Base-by-base conservation (phyloP, 2,888 invertebrate species). In the Drosophila monieri region DNA sequence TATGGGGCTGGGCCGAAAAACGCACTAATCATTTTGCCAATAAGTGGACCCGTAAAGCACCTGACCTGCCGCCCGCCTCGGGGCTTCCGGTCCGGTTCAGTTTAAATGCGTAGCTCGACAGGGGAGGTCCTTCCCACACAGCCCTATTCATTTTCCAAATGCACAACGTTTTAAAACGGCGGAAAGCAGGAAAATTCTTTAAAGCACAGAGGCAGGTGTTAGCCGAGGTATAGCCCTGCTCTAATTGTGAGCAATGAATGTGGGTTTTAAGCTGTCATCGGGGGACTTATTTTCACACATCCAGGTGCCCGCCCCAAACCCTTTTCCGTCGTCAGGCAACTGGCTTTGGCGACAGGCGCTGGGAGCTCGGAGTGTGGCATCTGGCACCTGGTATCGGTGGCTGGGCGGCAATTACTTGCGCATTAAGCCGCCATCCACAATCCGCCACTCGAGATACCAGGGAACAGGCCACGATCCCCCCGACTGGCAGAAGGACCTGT, bases 301-400 rank as follows among this genome's bases (percentile, higher is more conserved):
- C 18, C 39, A 25, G 15, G 15, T 15, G 15, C 15, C 15, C 32
- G 14, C 8, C 37, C 15, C 30, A 15, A 47, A 60, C 60, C 60
- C 60, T 60, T 60, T 47, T 15, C 27, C 37, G 21, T 23, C 60
- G 39, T 60, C 59, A 46, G 60, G 27, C 60, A 59, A 27, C 27
- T 27, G 27, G 27, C 27, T 27, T 27, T 27, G 60, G 27, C 60
- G 46, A 27, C 46, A 27, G 60, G 9, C 8, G 10, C 9, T 41
- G 9, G 39, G 18, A 9, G 9, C 3, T 4, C 8, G 15, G 39
- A 9, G 15, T 15, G 3, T 41, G 39, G 9, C 14, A 39, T 15
- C 15, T 39, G 39, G 15, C 39, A 39, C 9, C 39, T 41, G 39
- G 39, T 18, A 41, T 39, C 15, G 39, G 39, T 2, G 15, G 15